Evolutionary conservation across 2,888 invertebrate genomes (phyloP), one percentile per base, ranked within the genome.

Genomic region (Microctonus aethiopoides): DNA sequence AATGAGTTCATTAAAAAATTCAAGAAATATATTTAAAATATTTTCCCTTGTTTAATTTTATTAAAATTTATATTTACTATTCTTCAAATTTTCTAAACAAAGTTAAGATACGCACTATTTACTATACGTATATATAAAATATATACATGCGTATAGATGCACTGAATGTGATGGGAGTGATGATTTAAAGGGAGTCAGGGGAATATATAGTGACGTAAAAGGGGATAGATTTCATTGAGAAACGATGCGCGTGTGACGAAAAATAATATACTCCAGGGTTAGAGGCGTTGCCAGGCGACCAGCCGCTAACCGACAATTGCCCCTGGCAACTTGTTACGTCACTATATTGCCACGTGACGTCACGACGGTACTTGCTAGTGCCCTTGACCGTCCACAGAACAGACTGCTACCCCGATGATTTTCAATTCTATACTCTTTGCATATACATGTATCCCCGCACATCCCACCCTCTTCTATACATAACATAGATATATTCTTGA

Each of bases 281-380:
- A 46, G 46, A 75, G 79, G 81, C 79, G 83, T 83, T 83, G 82
- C 83, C 79, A 77, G 75, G 81, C 80, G 75, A 83, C 80, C 78
- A 74, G 66, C 79, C 76, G 76, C 76, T 75, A 71, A 76, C 77
- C 46, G 16, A 67, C 74, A 78, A 82, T 84, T 83, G 80, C 83
- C 81, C 81, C 76, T 81, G 80, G 78, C 80, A 81, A 84, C 84
- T 78, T 46, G 65, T 84, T 84, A 83, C 84, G 84, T 84, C 84
- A 84, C 81, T 83, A 83, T 82, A 80, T 82, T 81, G 80, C 73
- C 79, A 77, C 75, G 78, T 83, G 83, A 84, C 83, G 84, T 84
- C 82, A 83, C 79, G 78, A 79, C 83, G n/a, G n/a, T n/a, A n/a
- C n/a, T n/a, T n/a, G 81, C 82, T 79, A 80, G 79, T 83, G 84